These are phyloP conservation scores for Acipenser ruthenus DNA, from an alignment of 2,797 vertebrate genomes.

Conservation along the genomic window DNA sequence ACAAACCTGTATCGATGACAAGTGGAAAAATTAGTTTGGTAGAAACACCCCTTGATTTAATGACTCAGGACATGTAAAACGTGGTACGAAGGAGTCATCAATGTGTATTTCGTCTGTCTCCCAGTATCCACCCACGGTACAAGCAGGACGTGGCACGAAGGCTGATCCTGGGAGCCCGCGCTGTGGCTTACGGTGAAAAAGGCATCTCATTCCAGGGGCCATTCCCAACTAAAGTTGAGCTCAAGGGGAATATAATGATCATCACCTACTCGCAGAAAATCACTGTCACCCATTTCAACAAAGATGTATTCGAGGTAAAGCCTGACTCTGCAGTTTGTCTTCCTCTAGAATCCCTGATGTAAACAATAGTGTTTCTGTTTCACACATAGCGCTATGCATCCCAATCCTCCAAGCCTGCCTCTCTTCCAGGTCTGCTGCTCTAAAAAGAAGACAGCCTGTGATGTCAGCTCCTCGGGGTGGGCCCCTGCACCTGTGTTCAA, in stretches of 20 bases:
- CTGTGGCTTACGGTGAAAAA: conserved; percentile 70
- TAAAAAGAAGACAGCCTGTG: conserved; percentile 19
- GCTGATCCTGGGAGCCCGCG: conserved; percentile 72
- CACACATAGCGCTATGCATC: neutral
- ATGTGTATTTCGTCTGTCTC: neutral
- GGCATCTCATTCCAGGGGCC: conserved; percentile 70
- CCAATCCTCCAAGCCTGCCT: neutral
- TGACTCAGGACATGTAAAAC: too few species aligned
- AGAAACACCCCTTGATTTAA: neutral
- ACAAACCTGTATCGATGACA: too few species aligned
- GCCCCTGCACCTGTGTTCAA: conserved; percentile 41
- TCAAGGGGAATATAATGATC: conserved; percentile 35
- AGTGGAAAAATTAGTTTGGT: too few species aligned
- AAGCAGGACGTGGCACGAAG: conserved; percentile 75
- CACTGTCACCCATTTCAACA: conserved; percentile 27
- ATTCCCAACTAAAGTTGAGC: conserved; percentile 45
- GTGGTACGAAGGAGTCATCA: too few species aligned
- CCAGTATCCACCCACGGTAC: conserved; percentile 79
- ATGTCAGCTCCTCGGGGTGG: conserved; percentile 44
- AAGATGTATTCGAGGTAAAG: conserved; percentile 68
- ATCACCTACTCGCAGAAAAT: conserved; percentile 63
- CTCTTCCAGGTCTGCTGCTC: conserved; percentile 57
- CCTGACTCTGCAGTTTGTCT: neutral
- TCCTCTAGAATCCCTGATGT: neutral
- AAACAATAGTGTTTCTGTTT: neutral